Evolutionary conservation across 2,797 vertebrate genomes (phyloP), one percentile per base, ranked within the genome.

Genomic region (Carduelis carduelis): DNA sequence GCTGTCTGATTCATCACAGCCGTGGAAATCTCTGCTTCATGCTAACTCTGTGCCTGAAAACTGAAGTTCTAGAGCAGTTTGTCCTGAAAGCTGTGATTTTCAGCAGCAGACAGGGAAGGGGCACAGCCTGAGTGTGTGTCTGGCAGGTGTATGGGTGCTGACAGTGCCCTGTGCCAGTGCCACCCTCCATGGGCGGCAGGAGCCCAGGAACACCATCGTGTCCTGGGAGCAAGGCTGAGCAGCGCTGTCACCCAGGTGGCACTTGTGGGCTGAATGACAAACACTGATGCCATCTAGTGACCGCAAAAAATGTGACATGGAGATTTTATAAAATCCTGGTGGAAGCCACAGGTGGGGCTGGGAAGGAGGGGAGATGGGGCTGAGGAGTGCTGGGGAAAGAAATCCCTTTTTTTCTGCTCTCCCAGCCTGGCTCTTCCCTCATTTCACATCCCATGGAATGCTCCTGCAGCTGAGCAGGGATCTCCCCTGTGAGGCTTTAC

Each of bases 241-340:
- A 87, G 22, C 28, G 0, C 27, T 1, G 7, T 26, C 63, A 11
- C 37, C n/a, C 49, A 20, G 47, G 0, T 4, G 60, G 72, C 26
- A 2, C 28, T 37, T 3, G 1, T 12, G 52, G 35, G 19, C 17
- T 61, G 57, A 46, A 27, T 43, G 66, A 12, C 80, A 59, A 27
- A 27, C 88, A 4, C 83, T 18, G 8, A 63, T 95, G 95, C 96
- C 96, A 97, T 78, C 96, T 97, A 96, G 93, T 75, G 96, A 86
- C 70, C 17, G 21, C 47, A 76, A 47, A 39, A 44, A 46, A 8
- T 0, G 34, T 1, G 0, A 49, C 2, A 6, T 6, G 52, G 23
- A 2, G 70, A 9, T 60, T 84, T 56, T 23, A 21, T 12, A 26
- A 49, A 89, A 56, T 19, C 17, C 8, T 7, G 0, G 2, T 43